A percentile compares a stretch with the other conserved stretches of the same genome.
Conservation (phyloP, 2,888 invertebrate genomes). For the Glyphotaelius pellucidus region DNA sequence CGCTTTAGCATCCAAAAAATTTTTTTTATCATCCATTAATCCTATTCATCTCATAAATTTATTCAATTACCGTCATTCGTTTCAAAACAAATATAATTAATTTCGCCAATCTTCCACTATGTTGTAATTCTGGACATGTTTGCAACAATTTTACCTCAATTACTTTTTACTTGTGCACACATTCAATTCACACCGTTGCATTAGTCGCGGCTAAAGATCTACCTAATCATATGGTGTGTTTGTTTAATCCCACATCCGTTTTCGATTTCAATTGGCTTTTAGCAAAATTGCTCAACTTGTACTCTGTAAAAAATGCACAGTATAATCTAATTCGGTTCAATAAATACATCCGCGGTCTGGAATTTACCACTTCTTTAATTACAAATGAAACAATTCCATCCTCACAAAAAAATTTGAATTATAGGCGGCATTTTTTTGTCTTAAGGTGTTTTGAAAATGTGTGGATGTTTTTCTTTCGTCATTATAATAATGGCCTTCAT, state of each 20-base stretch:
- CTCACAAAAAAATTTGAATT: slow-evolving; percentile 20
- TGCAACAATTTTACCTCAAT: not conserved
- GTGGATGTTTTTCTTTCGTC: not conserved
- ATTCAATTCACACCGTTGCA: slow-evolving; percentile 5
- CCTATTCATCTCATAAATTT: not conserved
- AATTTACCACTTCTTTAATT: slow-evolving; percentile 33
- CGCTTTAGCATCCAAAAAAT: not conserved
- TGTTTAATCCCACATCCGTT: slow-evolving; percentile 26
- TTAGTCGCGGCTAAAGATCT: slow-evolving; percentile 21
- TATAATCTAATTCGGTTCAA: slow-evolving; percentile 21
- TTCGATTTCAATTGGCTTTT: slow-evolving; percentile 17
- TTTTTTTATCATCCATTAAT: no score
- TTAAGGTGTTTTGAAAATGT: not conserved
- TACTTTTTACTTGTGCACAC: not conserved
- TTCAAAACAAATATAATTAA: not conserved
- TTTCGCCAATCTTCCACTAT: not conserved
- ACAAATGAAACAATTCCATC: slow-evolving; percentile 5
- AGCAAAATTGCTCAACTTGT: not conserved
- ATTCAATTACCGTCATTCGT: not conserved
- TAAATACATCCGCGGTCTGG: not conserved
- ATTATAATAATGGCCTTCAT: slow-evolving; percentile 20
- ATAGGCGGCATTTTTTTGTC: slow-evolving; percentile 7
- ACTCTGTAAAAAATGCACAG: not conserved
- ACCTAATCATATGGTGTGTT: slow-evolving; percentile 15
- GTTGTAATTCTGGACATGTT: not conserved